These are phyloP conservation scores for Nerophis lumbriciformis DNA, from an alignment of 2,113 vertebrate genomes.

Conservation along the genomic window DNA sequence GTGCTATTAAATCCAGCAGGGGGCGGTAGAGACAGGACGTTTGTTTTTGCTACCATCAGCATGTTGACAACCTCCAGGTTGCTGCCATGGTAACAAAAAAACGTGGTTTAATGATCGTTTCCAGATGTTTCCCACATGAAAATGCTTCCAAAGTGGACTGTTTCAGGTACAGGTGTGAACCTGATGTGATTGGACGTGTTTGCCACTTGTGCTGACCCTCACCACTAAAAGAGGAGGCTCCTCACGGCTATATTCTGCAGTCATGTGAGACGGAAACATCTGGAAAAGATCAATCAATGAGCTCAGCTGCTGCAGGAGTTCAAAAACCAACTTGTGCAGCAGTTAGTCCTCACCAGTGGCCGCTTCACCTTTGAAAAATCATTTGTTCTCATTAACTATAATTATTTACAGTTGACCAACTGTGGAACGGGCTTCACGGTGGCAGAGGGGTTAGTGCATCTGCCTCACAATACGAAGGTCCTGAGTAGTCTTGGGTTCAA, in stretches of 20 bases:
- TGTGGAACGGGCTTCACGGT: no score
- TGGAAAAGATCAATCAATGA: slow-evolving; percentile 6
- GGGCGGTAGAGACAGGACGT: no score
- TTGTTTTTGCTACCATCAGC: not conserved
- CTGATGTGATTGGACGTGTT: not conserved
- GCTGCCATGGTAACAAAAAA: not conserved
- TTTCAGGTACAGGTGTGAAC: not conserved
- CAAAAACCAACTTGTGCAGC: not conserved
- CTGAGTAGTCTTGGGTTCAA: no score
- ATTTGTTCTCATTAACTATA: no score
- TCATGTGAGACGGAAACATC: slow-evolving; percentile 1
- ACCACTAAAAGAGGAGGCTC: not conserved
- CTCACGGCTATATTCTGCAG: not conserved
- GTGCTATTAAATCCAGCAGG: no score
- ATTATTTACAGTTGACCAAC: no score
- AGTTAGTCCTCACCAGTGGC: not conserved
- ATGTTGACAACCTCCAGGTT: not conserved
- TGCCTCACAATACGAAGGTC: no score
- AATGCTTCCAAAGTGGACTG: no score
- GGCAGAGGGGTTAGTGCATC: no score
- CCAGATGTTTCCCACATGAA: no score
- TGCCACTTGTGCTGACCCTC: not conserved
- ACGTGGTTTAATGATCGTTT: not conserved
- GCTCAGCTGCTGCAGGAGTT: slow-evolving; percentile 4
- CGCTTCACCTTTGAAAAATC: no score